Conservation (phyloP, 1,140 invertebrate genomes). For the Lordiphosa collinella region DNA sequence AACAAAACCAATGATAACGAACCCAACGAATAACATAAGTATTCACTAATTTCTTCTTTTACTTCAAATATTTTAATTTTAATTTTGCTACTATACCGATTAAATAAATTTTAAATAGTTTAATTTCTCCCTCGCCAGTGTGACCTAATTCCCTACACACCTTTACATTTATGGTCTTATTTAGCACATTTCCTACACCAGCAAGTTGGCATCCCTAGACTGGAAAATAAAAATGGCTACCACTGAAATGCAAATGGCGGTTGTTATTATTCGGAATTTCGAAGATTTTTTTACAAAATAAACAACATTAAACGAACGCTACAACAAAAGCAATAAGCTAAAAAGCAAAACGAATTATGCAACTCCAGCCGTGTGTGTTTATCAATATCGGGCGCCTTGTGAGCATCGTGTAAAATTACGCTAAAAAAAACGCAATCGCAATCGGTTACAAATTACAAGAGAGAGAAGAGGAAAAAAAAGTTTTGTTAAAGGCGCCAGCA, state of each 20-base stretch:
- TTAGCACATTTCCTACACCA: conserved; percentile 29
- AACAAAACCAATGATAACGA: too few relatives aligned
- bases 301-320: conserved; percentile 60
- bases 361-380: conserved; percentile 29
- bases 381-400: conserved; percentile 21
- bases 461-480: conserved; percentile 43
- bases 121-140: too few relatives aligned
- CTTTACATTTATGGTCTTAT: conserved; percentile 8
- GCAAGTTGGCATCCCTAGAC: conserved; percentile 46
- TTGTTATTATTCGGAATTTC: conserved; percentile 79
- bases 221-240: conserved; percentile 78
- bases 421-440: conserved; percentile 45
- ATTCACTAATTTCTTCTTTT: too few relatives aligned
- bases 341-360: conserved; percentile 47
- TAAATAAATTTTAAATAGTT: too few relatives aligned
- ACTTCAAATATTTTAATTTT: too few relatives aligned
- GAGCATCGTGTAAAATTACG: conserved; percentile 44
- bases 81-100: too few relatives aligned
- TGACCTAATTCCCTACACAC: background rate
- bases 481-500: conserved; percentile 28
- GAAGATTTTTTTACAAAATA: conserved; percentile 78
- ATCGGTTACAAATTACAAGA: conserved; percentile 18
- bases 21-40: too few relatives aligned
- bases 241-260: conserved; percentile 72
- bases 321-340: conserved; percentile 42